A percentile compares a stretch with the other conserved stretches of the same genome.
Evolutionary conservation across 2,113 vertebrate genomes (phyloP).

Genomic region (Larimichthys polyactis): DNA sequence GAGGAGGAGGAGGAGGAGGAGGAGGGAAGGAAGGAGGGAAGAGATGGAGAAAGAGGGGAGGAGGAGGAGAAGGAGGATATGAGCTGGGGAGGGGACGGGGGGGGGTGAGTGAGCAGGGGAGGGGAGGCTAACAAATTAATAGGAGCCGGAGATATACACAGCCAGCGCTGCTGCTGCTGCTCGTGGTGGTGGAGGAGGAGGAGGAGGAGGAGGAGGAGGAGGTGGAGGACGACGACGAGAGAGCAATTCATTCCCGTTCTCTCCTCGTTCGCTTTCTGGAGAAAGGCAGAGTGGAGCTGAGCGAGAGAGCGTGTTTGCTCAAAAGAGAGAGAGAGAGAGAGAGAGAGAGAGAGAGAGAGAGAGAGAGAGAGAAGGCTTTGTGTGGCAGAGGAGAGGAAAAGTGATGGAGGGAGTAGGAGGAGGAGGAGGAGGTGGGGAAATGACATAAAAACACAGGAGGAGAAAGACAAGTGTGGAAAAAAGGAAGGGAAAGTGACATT

Average conservation of each 20-base stretch:
- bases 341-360: slow-evolving; percentile 38
- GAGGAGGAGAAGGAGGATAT: slow-evolving; percentile 64
- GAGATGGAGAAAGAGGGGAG: slow-evolving; percentile 45
- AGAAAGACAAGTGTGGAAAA: slow-evolving; percentile 28
- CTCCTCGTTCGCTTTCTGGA: slow-evolving; percentile 76
- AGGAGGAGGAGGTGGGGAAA: neutral
- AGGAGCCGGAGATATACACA: slow-evolving; percentile 80
- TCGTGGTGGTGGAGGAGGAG: slow-evolving; percentile 34
- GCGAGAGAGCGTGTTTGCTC: slow-evolving; percentile 61
- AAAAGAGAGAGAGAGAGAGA: slow-evolving; percentile 38
- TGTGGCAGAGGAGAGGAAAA: slow-evolving; percentile 37
- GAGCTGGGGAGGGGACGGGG: slow-evolving; percentile 73
- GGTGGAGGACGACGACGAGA: slow-evolving; percentile 65
- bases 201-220: neutral
- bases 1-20: slow-evolving; percentile 29
- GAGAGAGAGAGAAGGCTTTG: slow-evolving; percentile 45
- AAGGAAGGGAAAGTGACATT: slow-evolving; percentile 41
- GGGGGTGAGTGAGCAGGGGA: slow-evolving; percentile 40
- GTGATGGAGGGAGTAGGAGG: slow-evolving; percentile 12
- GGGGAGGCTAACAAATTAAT: slow-evolving; percentile 80
- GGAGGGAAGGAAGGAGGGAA: slow-evolving; percentile 56
- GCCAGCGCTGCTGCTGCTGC: slow-evolving; percentile 62
- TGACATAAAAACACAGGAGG: slow-evolving; percentile 54
- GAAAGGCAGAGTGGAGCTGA: slow-evolving; percentile 71
- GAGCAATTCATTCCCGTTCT: slow-evolving; percentile 81